Percentiles rank a stretch among this genome's conserved stretches.
Evolutionary conservation across 2,888 invertebrate genomes (phyloP).

Genomic region (Pycnomerus fuliginosus): DNA sequence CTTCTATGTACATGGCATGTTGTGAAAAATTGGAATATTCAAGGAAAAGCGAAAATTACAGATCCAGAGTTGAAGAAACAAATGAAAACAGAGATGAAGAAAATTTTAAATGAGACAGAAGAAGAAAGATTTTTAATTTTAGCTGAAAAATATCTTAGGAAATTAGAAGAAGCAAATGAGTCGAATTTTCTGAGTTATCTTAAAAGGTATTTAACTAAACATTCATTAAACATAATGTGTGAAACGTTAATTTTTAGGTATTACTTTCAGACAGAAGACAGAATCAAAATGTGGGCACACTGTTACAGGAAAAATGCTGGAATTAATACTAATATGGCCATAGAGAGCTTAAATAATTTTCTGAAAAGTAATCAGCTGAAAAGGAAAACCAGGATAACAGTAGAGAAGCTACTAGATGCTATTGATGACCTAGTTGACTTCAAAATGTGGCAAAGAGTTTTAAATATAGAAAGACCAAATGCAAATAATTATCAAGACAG

Average conservation of each 20-base stretch:
- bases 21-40: constrained; percentile 30
- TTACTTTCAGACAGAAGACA: constrained; percentile 27
- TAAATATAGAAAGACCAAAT: constrained; percentile 24
- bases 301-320: constrained; percentile 27
- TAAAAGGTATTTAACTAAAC: constrained; percentile 12
- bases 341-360: constrained; percentile 29
- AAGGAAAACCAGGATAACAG: constrained; percentile 15
- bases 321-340: constrained; percentile 30
- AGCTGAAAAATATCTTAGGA: constrained; percentile 19
- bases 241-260: constrained; percentile 22
- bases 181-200: constrained; percentile 27
- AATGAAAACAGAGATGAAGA: constrained; percentile 25
- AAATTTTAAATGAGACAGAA: constrained; percentile 23
- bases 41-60: constrained; percentile 24
- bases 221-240: not conserved
- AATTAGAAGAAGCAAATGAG: constrained; percentile 25
- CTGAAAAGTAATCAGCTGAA: constrained; percentile 23
- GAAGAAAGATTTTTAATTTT: constrained; percentile 20
- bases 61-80: constrained; percentile 13
- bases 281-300: constrained; percentile 29
- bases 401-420: constrained; percentile 16
- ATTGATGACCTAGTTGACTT: constrained; percentile 23
- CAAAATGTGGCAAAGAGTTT: constrained; percentile 27
- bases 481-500: constrained; percentile 24
- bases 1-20: constrained; percentile 32